phyloP scores from a whole-genome alignment of 2,113 vertebrate genomes.

The Typhlomys cinereus region DNA sequence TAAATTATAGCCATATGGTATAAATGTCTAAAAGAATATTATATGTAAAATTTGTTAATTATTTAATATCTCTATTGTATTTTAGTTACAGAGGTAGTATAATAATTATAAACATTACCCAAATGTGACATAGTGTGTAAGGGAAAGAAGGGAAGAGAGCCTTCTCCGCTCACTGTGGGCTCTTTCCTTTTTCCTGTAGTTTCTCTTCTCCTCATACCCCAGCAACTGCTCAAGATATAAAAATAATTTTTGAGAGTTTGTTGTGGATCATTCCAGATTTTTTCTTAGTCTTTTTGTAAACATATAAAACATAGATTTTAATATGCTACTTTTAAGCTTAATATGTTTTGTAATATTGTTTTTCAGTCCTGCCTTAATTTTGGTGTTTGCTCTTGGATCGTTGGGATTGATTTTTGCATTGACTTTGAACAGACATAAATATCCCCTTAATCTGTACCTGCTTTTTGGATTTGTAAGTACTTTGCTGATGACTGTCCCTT shows the following conservation, averaged over 20 bases:
- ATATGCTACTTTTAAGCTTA: constrained; percentile 31
- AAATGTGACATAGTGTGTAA: background rate
- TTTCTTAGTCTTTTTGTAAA: constrained; percentile 14
- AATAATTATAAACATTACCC: constrained; percentile 33
- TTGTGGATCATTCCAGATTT: background rate
- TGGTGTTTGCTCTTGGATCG: constrained; percentile 90
- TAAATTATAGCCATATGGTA: background rate
- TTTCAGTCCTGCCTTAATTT: constrained; percentile 91
- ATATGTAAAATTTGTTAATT: constrained; percentile 27
- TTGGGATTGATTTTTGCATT: constrained; percentile 90
- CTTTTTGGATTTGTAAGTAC: constrained; percentile 95
- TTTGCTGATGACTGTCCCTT: constrained; percentile 32
- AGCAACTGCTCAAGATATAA: background rate
- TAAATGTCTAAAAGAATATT: constrained; percentile 29
- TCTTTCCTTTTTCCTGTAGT: background rate
- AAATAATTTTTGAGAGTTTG: constrained; percentile 37
- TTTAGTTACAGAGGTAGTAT: constrained; percentile 54
- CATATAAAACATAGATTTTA: constrained; percentile 26
- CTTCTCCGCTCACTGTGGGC: background rate
- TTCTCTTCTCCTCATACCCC: background rate
- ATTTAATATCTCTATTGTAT: constrained; percentile 23
- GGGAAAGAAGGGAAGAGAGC: background rate
- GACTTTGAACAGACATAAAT: constrained; percentile 91
- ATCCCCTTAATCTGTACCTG: constrained; percentile 96
- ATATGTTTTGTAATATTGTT: constrained; percentile 55